Conservation (phyloP, 2,797 vertebrate genomes). For the Phalloptychus januarius region DNA sequence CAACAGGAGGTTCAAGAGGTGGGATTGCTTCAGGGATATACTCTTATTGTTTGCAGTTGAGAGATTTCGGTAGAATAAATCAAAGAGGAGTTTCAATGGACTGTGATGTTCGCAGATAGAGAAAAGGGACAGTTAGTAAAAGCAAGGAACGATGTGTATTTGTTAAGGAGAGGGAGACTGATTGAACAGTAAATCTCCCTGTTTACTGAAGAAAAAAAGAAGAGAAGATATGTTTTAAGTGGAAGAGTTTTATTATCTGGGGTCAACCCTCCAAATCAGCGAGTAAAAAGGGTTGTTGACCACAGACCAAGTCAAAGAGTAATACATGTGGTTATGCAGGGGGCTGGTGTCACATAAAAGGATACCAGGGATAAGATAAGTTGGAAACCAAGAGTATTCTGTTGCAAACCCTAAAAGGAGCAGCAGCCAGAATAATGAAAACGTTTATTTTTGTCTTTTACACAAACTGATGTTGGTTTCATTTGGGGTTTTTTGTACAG, state of each 20-base stretch:
- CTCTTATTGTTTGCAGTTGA: background rate
- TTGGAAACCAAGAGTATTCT: background rate
- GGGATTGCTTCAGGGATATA: too few species aligned
- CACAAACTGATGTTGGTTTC: background rate
- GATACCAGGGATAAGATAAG: background rate
- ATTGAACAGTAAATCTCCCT: background rate
- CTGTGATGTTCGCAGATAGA: background rate
- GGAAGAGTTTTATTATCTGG: background rate
- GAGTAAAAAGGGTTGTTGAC: background rate
- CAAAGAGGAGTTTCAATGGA: background rate
- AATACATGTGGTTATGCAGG: background rate
- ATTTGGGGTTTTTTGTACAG: slow-evolving; percentile 28
- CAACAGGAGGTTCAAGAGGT: background rate
- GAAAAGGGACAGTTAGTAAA: background rate
- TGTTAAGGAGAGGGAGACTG: background rate
- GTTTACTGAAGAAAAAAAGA: too few species aligned
- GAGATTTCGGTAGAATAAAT: too few species aligned
- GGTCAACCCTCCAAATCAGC: background rate
- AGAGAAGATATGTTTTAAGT: background rate
- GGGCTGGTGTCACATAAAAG: background rate
- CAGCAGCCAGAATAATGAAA: background rate
- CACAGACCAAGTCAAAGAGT: background rate
- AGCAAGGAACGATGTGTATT: background rate
- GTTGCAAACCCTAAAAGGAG: background rate
- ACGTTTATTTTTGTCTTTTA: background rate